Evolutionary conservation across 2,797 vertebrate species (phyloP), one percentile per base, ranked within the genome.

Genomic region (Chanos chanos): DNA sequence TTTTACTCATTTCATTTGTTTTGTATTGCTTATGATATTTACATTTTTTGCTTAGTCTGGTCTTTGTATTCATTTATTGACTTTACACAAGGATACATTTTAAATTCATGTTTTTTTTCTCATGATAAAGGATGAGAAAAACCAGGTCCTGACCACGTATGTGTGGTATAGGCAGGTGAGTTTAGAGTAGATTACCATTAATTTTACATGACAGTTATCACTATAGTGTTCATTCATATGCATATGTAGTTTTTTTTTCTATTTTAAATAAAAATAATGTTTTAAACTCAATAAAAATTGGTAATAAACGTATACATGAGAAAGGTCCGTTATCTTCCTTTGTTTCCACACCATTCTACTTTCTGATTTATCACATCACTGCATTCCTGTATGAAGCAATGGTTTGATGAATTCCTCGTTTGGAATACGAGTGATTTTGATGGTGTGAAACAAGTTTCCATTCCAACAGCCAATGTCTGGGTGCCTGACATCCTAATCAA

Each of bases 401-500:
- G 96, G 96, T 92, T 68, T 0, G 96, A 99, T 1, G 94, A 99
- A 55, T 98, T 96, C 78, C 91, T 98, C 50, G 85, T 80, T 13
- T 99, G 95, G 96, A 81, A 94, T 67, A 94, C 96, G 0, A 84
- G 84, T 1, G 89, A 71, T 52, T 99, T 96, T 0, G 94, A 98
- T 81, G 91, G 95, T 62, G 88, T 97, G 70, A 90, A 89, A 2
- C 89, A 94, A 61, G 78, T 97, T 53, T 99, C 96, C 25, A 79
- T 99, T 16, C 95, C 92, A 0, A 89, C 85, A 0, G 89, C 92
- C 10, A 96, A 92, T 55, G 85, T 99, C 70, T 98, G 96, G 96
- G 88, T 96, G 44, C 96, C 96, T 0, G 96, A 99, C 81, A 98
- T 98, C 75, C 91, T 97, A 81, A 97, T 98, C 84, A 98, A 97